Conservation (phyloP, 2,888 invertebrate genomes). For the Eretmocerus hayati region DNA sequence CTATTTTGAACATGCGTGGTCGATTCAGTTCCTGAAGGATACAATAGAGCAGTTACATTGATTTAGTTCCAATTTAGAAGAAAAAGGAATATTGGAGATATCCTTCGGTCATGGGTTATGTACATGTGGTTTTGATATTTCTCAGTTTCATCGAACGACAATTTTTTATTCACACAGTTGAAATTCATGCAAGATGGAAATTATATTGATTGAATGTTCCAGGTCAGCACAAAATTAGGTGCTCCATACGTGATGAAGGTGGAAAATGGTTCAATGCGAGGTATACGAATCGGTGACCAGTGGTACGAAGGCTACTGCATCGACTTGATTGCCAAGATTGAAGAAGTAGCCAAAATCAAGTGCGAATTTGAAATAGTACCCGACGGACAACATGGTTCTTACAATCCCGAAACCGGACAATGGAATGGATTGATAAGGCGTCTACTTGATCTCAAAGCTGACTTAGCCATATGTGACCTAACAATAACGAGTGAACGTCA, state of each 20-base stretch:
- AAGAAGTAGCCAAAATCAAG: slow-evolving; percentile 61
- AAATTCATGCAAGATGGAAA: too few species aligned
- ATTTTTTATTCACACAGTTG: too few species aligned
- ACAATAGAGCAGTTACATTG: too few species aligned
- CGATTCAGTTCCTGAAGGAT: too few species aligned
- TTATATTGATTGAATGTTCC: too few species aligned
- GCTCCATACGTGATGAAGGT: slow-evolving; percentile 62
- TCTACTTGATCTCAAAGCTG: slow-evolving; percentile 73
- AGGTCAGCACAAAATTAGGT: slow-evolving; percentile 53
- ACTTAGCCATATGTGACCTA: slow-evolving; percentile 90
- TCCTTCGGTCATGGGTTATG: too few species aligned
- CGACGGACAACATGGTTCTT: slow-evolving; percentile 65
- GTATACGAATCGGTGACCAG: slow-evolving; percentile 64
- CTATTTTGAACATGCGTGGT: too few species aligned
- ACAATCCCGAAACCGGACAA: slow-evolving; percentile 61
- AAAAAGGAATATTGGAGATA: too few species aligned
- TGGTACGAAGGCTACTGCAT: slow-evolving; percentile 84
- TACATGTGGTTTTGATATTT: too few species aligned
- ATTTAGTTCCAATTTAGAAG: too few species aligned
- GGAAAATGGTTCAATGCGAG: slow-evolving; percentile 37
- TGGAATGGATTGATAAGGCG: slow-evolving; percentile 76
- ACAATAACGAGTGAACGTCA: slow-evolving; percentile 91
- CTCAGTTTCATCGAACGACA: too few species aligned
- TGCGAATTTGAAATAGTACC: slow-evolving; percentile 66
- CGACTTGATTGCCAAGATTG: slow-evolving; percentile 79